A percentile compares a stretch with the other conserved stretches of the same genome.
Evolutionary conservation across 2,888 invertebrate genomes (phyloP).

Genomic region (Diarsia mendica): DNA sequence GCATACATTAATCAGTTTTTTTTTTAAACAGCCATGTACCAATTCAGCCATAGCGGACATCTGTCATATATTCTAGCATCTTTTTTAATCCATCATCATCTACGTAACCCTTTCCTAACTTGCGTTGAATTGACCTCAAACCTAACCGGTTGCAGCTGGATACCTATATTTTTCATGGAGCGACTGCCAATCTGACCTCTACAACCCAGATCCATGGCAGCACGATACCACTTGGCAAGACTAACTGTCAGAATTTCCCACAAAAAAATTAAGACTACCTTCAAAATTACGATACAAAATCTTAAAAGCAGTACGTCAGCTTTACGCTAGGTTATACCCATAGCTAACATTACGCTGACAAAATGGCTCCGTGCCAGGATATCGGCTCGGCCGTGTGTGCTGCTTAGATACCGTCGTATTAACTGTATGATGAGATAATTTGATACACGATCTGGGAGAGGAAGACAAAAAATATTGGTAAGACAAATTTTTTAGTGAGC

Average conservation of each 20-base stretch:
- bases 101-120: background rate
- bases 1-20: background rate
- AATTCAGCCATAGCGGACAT: background rate
- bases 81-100: background rate
- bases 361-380: slow-evolving; percentile 59
- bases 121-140: no score
- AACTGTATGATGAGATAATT: slow-evolving; percentile 57
- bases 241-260: background rate
- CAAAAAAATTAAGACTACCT: background rate
- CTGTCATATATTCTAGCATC: background rate
- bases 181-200: no score
- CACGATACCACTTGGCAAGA: background rate
- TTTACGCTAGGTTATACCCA: slow-evolving; percentile 20
- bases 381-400: slow-evolving; percentile 50
- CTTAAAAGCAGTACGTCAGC: slow-evolving; percentile 44
- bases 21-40: background rate
- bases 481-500: background rate
- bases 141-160: background rate
- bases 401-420: slow-evolving; percentile 54
- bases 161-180: background rate
- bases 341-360: slow-evolving; percentile 25
- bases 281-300: slow-evolving; percentile 38
- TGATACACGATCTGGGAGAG: slow-evolving; percentile 20
- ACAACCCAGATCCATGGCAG: background rate
- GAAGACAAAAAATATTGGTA: slow-evolving; percentile 12